A percentile compares a stretch with the other conserved stretches of the same genome.
phyloP scores from a whole-genome alignment of 1,140 invertebrate genomes.

The Leptestheria dahalacensis region DNA sequence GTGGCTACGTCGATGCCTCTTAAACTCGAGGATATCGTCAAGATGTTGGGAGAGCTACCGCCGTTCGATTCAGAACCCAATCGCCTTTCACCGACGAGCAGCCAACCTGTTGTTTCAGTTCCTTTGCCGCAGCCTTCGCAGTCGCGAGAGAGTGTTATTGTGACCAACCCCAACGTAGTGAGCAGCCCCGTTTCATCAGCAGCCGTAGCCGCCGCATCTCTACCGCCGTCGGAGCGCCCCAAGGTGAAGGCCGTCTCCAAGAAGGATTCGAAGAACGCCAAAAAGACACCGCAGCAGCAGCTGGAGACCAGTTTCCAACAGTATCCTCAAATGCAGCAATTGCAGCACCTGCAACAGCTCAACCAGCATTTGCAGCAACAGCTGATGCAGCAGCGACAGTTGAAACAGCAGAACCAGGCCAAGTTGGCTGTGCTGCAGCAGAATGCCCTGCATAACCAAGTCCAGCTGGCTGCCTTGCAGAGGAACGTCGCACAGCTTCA shows the following conservation, averaged over 20 bases:
- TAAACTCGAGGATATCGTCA: conserved; percentile 20
- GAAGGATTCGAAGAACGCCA: conserved; percentile 48
- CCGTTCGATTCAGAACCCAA: conserved; percentile 9
- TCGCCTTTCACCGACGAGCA: too few species aligned
- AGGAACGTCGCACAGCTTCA: conserved; percentile 30
- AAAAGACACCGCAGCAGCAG: conserved; percentile 27
- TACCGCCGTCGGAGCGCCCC: conserved; percentile 43
- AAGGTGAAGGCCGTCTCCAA: conserved; percentile 63
- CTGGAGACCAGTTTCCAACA: conserved; percentile 22
- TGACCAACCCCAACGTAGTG: conserved; percentile 17
- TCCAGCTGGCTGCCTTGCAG: conserved; percentile 20
- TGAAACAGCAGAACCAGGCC: conserved; percentile 24
- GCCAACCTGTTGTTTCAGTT: conserved; percentile 4
- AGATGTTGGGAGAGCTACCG: conserved; percentile 15
- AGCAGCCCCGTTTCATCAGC: not conserved
- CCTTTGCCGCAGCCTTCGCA: conserved; percentile 5
- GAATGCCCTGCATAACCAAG: conserved; percentile 21
- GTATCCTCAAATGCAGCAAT: conserved; percentile 29
- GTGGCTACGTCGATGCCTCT: conserved; percentile 13
- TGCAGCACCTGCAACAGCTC: conserved; percentile 28
- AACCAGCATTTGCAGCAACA: conserved; percentile 23
- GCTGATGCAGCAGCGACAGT: conserved; percentile 21
- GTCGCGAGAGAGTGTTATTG: conserved; percentile 16
- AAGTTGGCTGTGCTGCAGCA: conserved; percentile 21
- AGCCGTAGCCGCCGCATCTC: conserved; percentile 12